Conservation (phyloP, 2,888 invertebrate genomes). For the Chrysopilus asiliformis region DNA sequence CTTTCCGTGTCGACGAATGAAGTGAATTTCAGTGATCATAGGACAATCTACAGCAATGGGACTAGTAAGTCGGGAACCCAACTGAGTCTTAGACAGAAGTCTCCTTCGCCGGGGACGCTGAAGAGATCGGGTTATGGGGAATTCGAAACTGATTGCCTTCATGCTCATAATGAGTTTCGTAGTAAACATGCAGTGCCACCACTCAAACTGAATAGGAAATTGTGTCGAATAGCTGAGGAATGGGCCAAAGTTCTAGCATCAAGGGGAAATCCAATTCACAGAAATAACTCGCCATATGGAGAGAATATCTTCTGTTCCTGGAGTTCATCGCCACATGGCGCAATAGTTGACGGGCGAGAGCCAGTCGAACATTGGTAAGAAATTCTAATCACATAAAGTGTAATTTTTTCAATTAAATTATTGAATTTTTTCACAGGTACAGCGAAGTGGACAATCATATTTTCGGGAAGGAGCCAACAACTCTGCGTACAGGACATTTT, state of each 20-base stretch:
- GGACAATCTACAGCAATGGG: constrained; percentile 16
- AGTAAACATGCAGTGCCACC: constrained; percentile 51
- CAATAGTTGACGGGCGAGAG: constrained; percentile 39
- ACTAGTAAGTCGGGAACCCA: constrained; percentile 17
- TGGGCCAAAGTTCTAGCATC: constrained; percentile 53
- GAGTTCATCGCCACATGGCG: constrained; percentile 44
- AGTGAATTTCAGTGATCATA: constrained; percentile 16
- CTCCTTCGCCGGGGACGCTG: constrained; percentile 23
- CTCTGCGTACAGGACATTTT: constrained; percentile 61
- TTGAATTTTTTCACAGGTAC: constrained; percentile 31
- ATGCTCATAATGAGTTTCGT: constrained; percentile 59
- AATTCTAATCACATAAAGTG: neutral
- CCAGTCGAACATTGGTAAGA: constrained; percentile 34
- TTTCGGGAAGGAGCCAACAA: constrained; percentile 49
- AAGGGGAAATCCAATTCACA: constrained; percentile 54
- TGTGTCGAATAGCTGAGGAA: constrained; percentile 55
- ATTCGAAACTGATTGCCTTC: constrained; percentile 55
- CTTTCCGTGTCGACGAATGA: constrained; percentile 18
- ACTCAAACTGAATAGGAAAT: constrained; percentile 48
- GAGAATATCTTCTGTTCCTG: constrained; percentile 70
- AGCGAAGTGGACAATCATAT: constrained; percentile 48
- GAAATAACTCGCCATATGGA: constrained; percentile 63
- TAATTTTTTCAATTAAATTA: neutral
- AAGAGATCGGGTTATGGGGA: constrained; percentile 20
- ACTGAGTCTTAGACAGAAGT: constrained; percentile 19